Conservation (phyloP, 2,113 vertebrate genomes). For the Myodes glareolus region DNA sequence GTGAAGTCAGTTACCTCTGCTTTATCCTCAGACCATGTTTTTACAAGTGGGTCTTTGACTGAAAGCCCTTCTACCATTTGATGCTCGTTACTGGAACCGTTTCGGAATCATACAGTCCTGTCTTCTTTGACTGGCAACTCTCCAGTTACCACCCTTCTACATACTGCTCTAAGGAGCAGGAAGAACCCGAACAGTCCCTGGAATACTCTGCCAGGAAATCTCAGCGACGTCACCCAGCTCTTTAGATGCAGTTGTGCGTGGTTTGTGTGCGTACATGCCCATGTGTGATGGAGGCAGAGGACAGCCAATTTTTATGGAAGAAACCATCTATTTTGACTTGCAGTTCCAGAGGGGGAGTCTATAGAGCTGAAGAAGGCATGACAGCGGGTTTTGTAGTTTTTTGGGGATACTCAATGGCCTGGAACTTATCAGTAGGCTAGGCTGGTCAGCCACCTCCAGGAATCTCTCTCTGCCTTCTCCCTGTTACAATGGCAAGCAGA, state of each 20-base stretch:
- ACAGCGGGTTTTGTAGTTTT: background rate
- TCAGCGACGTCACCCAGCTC: background rate
- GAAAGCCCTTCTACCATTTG: conserved; percentile 12
- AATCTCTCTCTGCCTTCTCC: background rate
- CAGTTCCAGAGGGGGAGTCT: background rate
- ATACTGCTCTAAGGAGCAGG: background rate
- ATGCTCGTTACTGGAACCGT: conserved; percentile 5
- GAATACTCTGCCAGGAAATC: background rate
- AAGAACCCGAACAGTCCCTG: background rate
- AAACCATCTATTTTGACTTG: background rate
- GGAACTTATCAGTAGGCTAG: background rate
- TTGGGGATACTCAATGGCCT: background rate
- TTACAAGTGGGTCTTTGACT: background rate
- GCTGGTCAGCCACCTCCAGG: background rate
- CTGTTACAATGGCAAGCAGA: background rate
- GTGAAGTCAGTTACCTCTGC: background rate
- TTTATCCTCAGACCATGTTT: background rate
- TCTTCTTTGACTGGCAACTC: conserved; percentile 1
- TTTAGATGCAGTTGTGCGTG: background rate
- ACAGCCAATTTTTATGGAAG: background rate
- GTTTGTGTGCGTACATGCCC: too few relatives aligned
- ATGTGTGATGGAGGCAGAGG: background rate
- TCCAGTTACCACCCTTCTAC: background rate
- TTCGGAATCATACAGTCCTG: conserved; percentile 18
- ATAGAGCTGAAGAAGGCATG: background rate